Evolutionary conservation across 2,888 invertebrate genomes (phyloP), one percentile per base, ranked within the genome.

Genomic region (Alloplasta piceator): DNA sequence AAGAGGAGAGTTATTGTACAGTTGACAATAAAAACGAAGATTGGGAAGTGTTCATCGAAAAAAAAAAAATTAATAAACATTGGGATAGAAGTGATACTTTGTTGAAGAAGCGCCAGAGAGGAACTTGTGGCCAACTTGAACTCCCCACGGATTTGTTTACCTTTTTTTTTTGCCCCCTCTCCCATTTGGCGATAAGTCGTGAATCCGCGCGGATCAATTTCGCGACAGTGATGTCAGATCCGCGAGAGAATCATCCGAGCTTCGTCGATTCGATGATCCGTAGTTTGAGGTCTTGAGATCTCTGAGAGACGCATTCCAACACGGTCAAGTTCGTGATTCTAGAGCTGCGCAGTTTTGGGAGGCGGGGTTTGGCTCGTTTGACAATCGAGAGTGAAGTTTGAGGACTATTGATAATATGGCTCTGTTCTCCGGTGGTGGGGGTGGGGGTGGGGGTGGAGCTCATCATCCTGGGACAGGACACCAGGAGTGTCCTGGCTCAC

Each of bases 381-480:
- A 16, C 38, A 10, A 48, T 52, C 43, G 63, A 67, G 50, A 63
- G 58, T 36, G 43, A 50, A 64, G 38, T 14, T 26, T 14, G 64
- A 41, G 64, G 39, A 48, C 39, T 4, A 4, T 46, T 12, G n/a
- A 48, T 16, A 39, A 71, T 46, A 92, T 92, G 91, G 90, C 90
- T 58, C 84, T 92, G 74, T 91, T 91, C 83, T 87, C 90, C 78
- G 90, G 89, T 9, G 85, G 88, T 5, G 78, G 80, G 14, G 82
- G 74, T 50, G 67, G 63, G 7, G 41, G 56, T 38, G 73, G 66
- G 6, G 50, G 41, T n/a, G 43, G 50, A 36, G 52, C 61, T 50
- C 61, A 6, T 61, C 76, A 58, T 84, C 83, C 68, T 7, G 82
- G 74, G 43, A 76, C 82, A 26, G 86, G 86, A 72, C 87, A 86